phyloP scores from a whole-genome alignment of 2,113 vertebrate species.

The Galeopterus variegatus region DNA sequence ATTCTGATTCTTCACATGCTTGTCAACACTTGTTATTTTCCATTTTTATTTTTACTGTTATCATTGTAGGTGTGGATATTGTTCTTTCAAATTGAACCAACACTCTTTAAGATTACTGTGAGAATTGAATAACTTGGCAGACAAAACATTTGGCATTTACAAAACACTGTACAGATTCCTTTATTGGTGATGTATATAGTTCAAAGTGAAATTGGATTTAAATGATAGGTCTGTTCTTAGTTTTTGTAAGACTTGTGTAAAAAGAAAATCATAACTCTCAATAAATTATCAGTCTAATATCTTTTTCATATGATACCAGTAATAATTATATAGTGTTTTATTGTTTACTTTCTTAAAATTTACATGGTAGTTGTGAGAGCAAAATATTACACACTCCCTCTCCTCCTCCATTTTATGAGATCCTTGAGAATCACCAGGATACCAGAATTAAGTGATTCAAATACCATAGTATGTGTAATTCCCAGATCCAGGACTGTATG shows the following conservation, averaged over 20 bases:
- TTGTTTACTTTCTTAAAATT: too few species aligned
- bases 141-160: not conserved
- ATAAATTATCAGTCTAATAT: too few species aligned
- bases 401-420: too few species aligned
- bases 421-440: too few species aligned
- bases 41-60: not conserved
- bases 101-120: not conserved
- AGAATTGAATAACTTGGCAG: not conserved
- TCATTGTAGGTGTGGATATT: not conserved
- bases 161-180: not conserved
- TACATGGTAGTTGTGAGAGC: too few species aligned
- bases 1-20: not conserved
- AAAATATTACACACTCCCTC: too few species aligned
- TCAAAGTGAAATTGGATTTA: constrained; percentile 7
- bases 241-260: not conserved
- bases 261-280: constrained; percentile 34
- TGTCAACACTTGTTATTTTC: not conserved
- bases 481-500: too few species aligned
- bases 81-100: not conserved
- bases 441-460: too few species aligned
- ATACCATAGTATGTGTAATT: too few species aligned
- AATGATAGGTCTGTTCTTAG: not conserved
- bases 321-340: too few species aligned
- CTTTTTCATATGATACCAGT: too few species aligned
- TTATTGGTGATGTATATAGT: not conserved